Base-by-base conservation (phyloP, 2,797 vertebrate genomes). In the Enteromius mattozi region DNA sequence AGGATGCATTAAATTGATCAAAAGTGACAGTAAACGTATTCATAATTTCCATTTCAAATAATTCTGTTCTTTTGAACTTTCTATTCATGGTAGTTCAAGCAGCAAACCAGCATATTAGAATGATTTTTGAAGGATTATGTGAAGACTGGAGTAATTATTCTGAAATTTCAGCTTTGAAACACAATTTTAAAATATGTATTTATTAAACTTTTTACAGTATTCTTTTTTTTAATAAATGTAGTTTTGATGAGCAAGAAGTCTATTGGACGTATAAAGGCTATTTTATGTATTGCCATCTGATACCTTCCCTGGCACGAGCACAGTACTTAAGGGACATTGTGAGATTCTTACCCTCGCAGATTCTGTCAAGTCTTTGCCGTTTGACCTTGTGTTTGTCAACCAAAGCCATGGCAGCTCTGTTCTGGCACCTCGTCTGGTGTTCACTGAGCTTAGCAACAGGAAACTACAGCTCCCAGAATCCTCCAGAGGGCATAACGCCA, bases 381-480 rank as follows among this genome's bases (percentile, higher is more conserved):
- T 96, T 96, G 72, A 96, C 95, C 94, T 95, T 95, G 86, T 96
- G 95, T 91, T 96, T 96, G 93, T 96, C 95, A 56, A 94, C 87
- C 91, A 95, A 92, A 90, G 95, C 94, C 95, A 96, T 96, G 78
- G 72, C 81, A 78, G 80, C 49, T 87, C 86, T 86, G 68, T 89
- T 86, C 82, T 86, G 27, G 27, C 27, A 27, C 83, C 90, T 84
- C 27, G 84, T 88, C 75, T 77, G 82, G 69, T 74, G 84, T 78
- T 88, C 63, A 86, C 80, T 35, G 85, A 82, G 84, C 86, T 88
- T 84, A 45, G 89, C 91, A 88, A 91, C 88, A 86, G 85, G 75
- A 91, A 76, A 87, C 89, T 89, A 88, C 78, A 86, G 87, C 63
- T 40, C 85, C 87, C 85, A 85, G 82, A 82, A 83, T 81, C 80